Base-by-base conservation (phyloP, 2,888 invertebrate species). In the Eulithis testata region DNA sequence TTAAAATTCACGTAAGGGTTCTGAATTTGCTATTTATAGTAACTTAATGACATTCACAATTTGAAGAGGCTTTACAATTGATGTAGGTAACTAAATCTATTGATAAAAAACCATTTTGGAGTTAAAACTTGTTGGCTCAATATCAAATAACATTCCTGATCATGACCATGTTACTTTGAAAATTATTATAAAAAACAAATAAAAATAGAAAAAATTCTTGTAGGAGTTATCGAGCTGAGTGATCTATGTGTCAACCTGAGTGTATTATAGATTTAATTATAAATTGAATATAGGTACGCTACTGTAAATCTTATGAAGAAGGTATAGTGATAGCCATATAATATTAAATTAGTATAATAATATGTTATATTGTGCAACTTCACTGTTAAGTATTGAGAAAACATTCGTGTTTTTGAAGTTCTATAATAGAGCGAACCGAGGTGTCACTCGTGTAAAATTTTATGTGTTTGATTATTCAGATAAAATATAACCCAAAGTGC, bases 81-180 rank as follows among this genome's bases (percentile, higher is more conserved):
- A 51, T 54, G 6, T 21, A 21, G 21, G 40, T 27, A 56, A 54
- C 40, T 61, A 50, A 57, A 57, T 44, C 6, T 40, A 51, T 36
- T 27, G 40, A 61, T 64, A 51, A 11, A n/a, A 63, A 60, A 49
- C 44, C 56, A 60, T 66, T 56, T 14, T 51, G 45, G 12, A 58
- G n/a, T 40, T 40, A 40, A n/a, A n/a, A 31, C 11, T 43, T 43
- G 51, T 69, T 53, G 56, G 73, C 73, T 73, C 73, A 69, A 73
- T 71, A 37, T 61, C 58, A 54, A 66, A 66, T 44, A 59, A 70
- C 73, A 73, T 73, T 73, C 73, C 73, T 69, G 61, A 64, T 65
- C 50, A 59, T 50, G 53, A 63, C 37, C 66, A 56, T 65, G 36
- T 65, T 65, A 64, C 45, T 58, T 14, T 61, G 50, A 37, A 57